Conservation (phyloP, 2,113 vertebrate genomes). For the Anas platyrhynchos region DNA sequence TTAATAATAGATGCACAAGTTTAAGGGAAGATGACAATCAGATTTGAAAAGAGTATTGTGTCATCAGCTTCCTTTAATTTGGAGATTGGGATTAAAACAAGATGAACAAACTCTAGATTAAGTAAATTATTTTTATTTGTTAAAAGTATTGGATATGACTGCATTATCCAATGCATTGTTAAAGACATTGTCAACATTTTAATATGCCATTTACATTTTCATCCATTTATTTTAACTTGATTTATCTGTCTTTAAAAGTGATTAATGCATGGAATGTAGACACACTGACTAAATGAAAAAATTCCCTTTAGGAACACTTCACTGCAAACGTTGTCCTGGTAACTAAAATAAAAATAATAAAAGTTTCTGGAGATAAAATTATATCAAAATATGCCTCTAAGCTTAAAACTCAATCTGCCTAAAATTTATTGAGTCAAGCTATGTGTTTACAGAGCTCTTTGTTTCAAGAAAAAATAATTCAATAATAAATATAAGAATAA, state of each 20-base stretch:
- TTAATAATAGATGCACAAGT: neutral
- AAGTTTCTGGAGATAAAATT: conserved; percentile 50
- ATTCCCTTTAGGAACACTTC: conserved; percentile 8
- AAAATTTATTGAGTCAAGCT: conserved; percentile 9
- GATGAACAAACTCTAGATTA: neutral
- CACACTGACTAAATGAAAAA: conserved; percentile 31
- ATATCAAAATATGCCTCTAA: conserved; percentile 42
- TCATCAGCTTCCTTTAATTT: neutral
- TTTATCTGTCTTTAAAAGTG: conserved; percentile 53
- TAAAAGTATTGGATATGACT: neutral
- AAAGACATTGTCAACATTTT: conserved; percentile 26
- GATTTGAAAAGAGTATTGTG: neutral
- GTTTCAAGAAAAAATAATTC: neutral
- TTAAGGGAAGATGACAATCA: neutral
- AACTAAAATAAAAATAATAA: conserved; percentile 47
- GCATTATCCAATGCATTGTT: neutral
- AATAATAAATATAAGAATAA: neutral
- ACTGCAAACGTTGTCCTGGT: conserved; percentile 31
- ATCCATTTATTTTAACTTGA: conserved; percentile 47
- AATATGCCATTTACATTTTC: conserved; percentile 25
- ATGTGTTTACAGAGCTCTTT: neutral
- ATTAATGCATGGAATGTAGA: conserved; percentile 47
- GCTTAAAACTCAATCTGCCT: conserved; percentile 28
- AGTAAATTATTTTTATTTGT: neutral
- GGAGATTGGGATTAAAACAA: neutral